These are phyloP conservation scores for Aythya baeri DNA, from an alignment of 2,113 vertebrate species.

Conservation along the genomic window DNA sequence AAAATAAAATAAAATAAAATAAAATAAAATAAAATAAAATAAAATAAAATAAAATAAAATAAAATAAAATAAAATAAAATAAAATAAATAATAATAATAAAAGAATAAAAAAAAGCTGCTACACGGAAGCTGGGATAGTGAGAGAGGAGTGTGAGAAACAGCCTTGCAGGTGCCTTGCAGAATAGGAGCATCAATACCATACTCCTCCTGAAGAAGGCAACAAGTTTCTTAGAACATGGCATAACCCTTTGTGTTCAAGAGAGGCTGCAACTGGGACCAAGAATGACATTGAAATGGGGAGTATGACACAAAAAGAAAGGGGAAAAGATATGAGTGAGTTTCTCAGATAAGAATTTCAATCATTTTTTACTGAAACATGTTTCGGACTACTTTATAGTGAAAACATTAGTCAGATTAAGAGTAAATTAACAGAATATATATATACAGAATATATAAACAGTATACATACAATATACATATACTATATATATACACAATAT, in stretches of 20 bases:
- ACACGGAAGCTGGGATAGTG: too few relatives aligned
- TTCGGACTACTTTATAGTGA: neutral
- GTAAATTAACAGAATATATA: neutral
- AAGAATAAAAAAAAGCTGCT: too few relatives aligned
- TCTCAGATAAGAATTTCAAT: neutral
- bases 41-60: too few relatives aligned
- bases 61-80: too few relatives aligned
- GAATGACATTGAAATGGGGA: neutral
- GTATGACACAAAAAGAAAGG: neutral
- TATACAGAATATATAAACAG: too few relatives aligned
- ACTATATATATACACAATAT: too few relatives aligned
- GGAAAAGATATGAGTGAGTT: neutral
- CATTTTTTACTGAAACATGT: neutral
- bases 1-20: too few relatives aligned
- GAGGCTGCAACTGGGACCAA: neutral
- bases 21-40: too few relatives aligned
- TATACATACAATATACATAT: too few relatives aligned
- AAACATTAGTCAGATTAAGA: neutral
- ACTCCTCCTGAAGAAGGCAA: neutral
- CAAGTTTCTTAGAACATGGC: neutral
- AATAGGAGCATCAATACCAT: neutral
- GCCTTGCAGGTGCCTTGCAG: too few relatives aligned
- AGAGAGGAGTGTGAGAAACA: too few relatives aligned
- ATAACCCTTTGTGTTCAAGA: neutral
- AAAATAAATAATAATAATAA: too few relatives aligned